phyloP scores from a whole-genome alignment of 2,888 invertebrate genomes.

The Rhamnusium bicolor region DNA sequence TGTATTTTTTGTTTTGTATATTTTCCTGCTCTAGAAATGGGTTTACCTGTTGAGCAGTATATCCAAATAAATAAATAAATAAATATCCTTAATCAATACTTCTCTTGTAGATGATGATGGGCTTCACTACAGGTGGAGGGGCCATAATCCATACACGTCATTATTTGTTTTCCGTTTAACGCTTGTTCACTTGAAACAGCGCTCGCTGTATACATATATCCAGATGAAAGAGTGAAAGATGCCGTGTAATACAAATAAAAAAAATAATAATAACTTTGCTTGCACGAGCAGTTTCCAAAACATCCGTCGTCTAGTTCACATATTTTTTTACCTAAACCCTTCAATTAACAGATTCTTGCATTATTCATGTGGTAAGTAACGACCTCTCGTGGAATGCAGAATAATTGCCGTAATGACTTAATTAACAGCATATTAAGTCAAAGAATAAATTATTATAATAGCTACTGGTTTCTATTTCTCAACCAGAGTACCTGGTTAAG shows the following conservation, averaged over 20 bases:
- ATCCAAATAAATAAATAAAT: no score
- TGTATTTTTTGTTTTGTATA: no score
- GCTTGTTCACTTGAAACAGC: no score
- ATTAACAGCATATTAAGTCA: conserved; percentile 38
- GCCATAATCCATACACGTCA: no score
- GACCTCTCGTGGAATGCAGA: conserved; percentile 40
- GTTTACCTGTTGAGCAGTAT: no score
- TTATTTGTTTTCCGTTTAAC: no score
- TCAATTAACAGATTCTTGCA: conserved; percentile 5
- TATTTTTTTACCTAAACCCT: neutral
- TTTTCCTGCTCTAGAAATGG: no score
- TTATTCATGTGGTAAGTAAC: conserved; percentile 28
- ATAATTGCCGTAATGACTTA: conserved; percentile 40
- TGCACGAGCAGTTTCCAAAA: conserved; percentile 16
- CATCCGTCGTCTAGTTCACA: neutral
- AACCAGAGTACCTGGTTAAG: conserved; percentile 6
- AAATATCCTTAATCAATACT: no score
- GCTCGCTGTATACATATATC: no score
- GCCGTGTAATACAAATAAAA: no score
- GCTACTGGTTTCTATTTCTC: conserved; percentile 19
- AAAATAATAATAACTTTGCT: no score
- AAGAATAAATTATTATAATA: conserved; percentile 40
- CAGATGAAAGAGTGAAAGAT: conserved; percentile 2
- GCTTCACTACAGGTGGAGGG: neutral
- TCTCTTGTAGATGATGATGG: no score